Evolutionary conservation across 2,797 vertebrate species (phyloP).

Genomic region (Prunella strophiata): DNA sequence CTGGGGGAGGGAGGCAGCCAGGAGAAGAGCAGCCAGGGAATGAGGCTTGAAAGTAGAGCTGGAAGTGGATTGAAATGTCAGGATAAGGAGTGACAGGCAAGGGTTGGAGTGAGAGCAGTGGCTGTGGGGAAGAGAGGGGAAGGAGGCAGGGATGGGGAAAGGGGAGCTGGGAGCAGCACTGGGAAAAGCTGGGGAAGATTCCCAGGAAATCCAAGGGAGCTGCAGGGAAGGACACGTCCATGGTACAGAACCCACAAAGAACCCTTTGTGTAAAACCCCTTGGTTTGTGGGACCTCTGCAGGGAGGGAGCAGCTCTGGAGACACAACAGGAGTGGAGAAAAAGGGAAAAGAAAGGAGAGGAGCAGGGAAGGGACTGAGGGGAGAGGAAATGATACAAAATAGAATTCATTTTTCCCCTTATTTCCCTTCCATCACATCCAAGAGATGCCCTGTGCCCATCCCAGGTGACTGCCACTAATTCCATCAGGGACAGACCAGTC

Average conservation of each 20-base stretch:
- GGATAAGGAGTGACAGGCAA: not conserved
- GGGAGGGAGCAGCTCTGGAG: not conserved
- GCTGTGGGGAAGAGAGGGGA: not conserved
- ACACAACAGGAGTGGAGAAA: not conserved
- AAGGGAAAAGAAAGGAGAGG: not conserved
- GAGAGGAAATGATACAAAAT: fast-evolving
- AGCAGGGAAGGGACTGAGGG: not conserved
- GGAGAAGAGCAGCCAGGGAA: not conserved
- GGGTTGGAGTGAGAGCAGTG: not conserved
- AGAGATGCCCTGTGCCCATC: not conserved
- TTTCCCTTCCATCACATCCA: not conserved
- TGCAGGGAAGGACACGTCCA: not conserved
- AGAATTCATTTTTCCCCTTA: fast-evolving
- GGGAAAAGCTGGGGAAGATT: not conserved
- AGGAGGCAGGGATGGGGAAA: not conserved
- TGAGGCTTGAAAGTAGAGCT: fast-evolving
- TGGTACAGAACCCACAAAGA: not conserved
- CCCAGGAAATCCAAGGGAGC: not conserved
- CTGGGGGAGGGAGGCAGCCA: not conserved
- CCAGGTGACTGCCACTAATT: not conserved
- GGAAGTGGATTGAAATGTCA: not conserved
- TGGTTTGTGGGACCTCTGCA: not conserved
- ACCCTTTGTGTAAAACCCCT: not conserved
- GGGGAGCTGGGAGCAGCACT: not conserved
- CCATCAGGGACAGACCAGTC: not conserved